Evolutionary conservation across 2,888 invertebrate genomes (phyloP).

Genomic region (Limnephilus lunatus): DNA sequence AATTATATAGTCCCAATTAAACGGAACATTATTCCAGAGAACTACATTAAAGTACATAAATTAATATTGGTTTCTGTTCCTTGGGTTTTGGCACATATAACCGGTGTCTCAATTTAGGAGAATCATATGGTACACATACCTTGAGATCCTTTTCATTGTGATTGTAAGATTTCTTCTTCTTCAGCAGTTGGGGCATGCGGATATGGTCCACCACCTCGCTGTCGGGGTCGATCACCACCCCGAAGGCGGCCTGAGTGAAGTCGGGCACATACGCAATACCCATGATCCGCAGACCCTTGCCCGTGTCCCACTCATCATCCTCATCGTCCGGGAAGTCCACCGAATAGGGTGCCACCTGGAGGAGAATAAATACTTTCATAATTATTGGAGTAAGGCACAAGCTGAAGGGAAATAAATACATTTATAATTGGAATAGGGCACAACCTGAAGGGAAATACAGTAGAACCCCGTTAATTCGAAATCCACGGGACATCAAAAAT

Average conservation of each 20-base stretch:
- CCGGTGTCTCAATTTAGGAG: too few relatives aligned
- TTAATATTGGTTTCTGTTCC: too few relatives aligned
- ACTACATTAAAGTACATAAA: too few relatives aligned
- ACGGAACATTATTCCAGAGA: too few relatives aligned
- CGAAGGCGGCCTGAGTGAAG: conserved; percentile 90
- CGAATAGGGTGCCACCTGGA: conserved; percentile 86
- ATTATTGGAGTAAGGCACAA: too few relatives aligned
- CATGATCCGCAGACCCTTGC: conserved; percentile 90
- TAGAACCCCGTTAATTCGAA: too few relatives aligned
- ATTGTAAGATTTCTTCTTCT: conserved; percentile 86
- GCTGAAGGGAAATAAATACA: neutral
- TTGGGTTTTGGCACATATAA: too few relatives aligned
- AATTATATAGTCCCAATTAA: too few relatives aligned
- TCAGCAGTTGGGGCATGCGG: conserved; percentile 90
- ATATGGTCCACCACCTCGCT: conserved; percentile 96
- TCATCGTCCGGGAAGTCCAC: conserved; percentile 88
- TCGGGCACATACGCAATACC: conserved; percentile 93
- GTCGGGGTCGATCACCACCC: conserved; percentile 90
- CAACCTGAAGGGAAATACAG: too few relatives aligned
- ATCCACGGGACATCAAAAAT: too few relatives aligned
- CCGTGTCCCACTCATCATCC: conserved; percentile 93
- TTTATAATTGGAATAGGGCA: neutral
- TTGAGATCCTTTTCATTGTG: conserved; percentile 82
- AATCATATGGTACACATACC: conserved; percentile 66
- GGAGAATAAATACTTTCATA: too few relatives aligned